Conservation (phyloP, 2,113 vertebrate species). For the Calyptomena viridis region DNA sequence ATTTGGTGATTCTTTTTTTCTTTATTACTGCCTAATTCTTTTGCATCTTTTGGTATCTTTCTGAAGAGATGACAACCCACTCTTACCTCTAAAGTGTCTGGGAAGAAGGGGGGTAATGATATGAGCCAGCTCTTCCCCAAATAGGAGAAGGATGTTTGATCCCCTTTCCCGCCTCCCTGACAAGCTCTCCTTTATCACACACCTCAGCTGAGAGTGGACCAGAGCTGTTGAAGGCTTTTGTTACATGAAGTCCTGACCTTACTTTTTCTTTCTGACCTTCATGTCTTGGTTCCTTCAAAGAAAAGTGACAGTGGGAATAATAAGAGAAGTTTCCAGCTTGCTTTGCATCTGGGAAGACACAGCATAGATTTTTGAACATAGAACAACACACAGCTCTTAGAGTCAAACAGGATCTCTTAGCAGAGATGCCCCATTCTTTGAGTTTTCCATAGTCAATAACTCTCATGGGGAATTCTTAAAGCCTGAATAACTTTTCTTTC, state of each 20-base stretch:
- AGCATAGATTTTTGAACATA: neutral
- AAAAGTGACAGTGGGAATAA: neutral
- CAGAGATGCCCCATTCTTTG: neutral
- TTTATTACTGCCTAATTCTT: neutral
- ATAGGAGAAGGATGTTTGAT: neutral
- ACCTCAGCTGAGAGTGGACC: neutral
- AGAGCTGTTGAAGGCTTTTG: neutral
- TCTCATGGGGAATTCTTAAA: neutral
- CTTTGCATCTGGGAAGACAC: neutral
- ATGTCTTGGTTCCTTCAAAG: neutral
- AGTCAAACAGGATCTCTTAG: neutral
- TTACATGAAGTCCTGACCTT: neutral
- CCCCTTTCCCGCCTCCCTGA: neutral
- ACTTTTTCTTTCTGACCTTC: neutral
- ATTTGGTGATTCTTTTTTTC: neutral
- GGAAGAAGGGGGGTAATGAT: neutral
- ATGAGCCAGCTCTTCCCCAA: neutral
- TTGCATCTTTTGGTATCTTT: neutral
- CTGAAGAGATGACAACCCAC: neutral
- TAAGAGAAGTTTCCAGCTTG: neutral
- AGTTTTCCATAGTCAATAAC: neutral
- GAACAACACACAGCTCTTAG: neutral
- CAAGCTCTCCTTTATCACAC: neutral
- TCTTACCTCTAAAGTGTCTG: neutral
- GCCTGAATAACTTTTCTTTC: neutral